Evolutionary conservation across 2,113 vertebrate genomes (phyloP).

Genomic region (Planiliza haematocheilus): DNA sequence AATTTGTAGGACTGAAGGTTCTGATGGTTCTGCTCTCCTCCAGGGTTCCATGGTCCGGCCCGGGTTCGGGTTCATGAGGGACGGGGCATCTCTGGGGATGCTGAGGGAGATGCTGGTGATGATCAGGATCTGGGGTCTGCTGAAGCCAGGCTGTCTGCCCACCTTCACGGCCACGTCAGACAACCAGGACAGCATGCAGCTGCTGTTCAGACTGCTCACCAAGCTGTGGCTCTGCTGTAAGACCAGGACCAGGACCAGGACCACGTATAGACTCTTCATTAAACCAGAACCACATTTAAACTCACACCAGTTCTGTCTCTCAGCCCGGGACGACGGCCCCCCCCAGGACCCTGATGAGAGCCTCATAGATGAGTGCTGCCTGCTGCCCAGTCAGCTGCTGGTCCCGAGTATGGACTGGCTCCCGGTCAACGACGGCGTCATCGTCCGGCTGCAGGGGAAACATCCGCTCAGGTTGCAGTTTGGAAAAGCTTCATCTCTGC

Average conservation of each 20-base stretch:
- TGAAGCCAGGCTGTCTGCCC: slow-evolving; percentile 95
- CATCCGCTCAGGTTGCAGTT: slow-evolving; percentile 92
- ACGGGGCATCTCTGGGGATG: slow-evolving; percentile 91
- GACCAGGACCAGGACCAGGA: not conserved
- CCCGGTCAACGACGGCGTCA: slow-evolving; percentile 91
- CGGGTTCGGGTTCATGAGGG: slow-evolving; percentile 93
- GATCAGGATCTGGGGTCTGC: slow-evolving; percentile 96
- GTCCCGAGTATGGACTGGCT: slow-evolving; percentile 95
- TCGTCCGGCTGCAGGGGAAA: slow-evolving; percentile 93
- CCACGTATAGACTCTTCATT: not conserved
- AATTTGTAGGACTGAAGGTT: not conserved
- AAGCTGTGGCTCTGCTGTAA: slow-evolving; percentile 97
- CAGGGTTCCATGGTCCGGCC: slow-evolving; percentile 92
- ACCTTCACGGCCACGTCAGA: slow-evolving; percentile 96
- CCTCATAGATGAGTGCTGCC: slow-evolving; percentile 94
- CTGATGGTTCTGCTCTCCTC: not conserved
- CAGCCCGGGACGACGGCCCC: slow-evolving; percentile 92
- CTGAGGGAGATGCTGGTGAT: slow-evolving; percentile 96
- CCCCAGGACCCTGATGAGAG: slow-evolving; percentile 91
- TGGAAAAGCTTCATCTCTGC: slow-evolving; percentile 86
- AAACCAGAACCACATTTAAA: not conserved
- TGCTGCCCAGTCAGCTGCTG: slow-evolving; percentile 95
- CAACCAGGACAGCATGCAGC: slow-evolving; percentile 96
- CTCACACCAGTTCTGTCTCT: not conserved
- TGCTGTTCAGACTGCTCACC: slow-evolving; percentile 95